Base-by-base conservation (phyloP, 2,797 vertebrate genomes). In the Menidia menidia region DNA sequence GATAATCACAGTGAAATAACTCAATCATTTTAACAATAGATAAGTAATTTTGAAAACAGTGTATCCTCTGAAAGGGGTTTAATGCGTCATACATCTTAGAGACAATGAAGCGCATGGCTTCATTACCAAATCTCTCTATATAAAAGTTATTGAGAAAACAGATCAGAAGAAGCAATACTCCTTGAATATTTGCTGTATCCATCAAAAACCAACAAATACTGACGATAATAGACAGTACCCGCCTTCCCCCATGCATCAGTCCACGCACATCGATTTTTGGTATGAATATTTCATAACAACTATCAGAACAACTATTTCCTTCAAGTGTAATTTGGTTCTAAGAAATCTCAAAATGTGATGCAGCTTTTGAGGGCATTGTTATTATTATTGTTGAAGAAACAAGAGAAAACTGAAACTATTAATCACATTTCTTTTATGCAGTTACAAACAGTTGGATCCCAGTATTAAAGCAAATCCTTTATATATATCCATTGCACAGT, bases 21-120 rank as follows among this genome's bases (percentile, higher is more conserved):
- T 6, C 44, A 15, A 47, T n/a, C n/a, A n/a, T n/a, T 15, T 47
- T 47, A 47, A 47, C 2, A 47, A n/a, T 45, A 8, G 15, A 47
- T 47, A n/a, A 45, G 16, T 45, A 25, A 25, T 25, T 25, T 25
- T 3, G 15, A 4, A 45, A 45, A 1, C 44, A 14, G 4, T 44
- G 7, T 30, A 39, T 44, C 57, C 41, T 44, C 57, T 45, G 11
- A 31, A 68, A 65, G 44, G 25, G 32, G 25, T 58, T 51, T n/a
- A 76, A 60, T 15, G 60, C 18, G 50, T 54, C 44, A 55, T 54
- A 41, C 58, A 53, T 50, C 60, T 35, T 48, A 60, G 33, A 48
- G 16, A 57, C 25, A 57, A 53, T 47, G 60, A 60, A 42, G 33
- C 25, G 25, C 2, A 43, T 13, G 5, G 9, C 5, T 13, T 31